Evolutionary conservation across 2,113 vertebrate species (phyloP).

Genomic region (Meriones unguiculatus): DNA sequence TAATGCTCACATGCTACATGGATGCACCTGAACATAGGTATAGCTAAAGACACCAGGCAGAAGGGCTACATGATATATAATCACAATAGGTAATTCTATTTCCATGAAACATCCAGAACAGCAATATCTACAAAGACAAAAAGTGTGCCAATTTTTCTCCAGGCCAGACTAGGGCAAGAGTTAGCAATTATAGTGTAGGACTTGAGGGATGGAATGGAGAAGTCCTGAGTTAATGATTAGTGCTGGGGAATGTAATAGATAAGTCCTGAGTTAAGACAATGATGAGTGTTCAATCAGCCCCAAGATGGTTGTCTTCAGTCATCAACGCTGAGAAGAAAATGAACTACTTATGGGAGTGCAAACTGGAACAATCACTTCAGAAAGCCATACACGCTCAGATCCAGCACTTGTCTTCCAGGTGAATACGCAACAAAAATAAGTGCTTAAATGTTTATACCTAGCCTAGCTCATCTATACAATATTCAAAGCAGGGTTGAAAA

Average conservation of each 20-base stretch:
- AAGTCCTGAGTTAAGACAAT: background rate
- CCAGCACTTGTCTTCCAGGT: background rate
- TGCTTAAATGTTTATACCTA: background rate
- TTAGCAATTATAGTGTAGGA: background rate
- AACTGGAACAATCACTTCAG: background rate
- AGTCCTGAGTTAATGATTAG: background rate
- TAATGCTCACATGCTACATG: background rate
- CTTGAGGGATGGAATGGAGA: background rate
- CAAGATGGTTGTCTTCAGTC: background rate
- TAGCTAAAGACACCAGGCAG: background rate
- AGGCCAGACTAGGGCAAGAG: rapidly evolving
- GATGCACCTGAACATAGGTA: background rate
- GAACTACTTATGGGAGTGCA: background rate
- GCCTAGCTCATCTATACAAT: background rate
- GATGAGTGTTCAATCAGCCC: background rate
- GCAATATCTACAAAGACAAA: background rate
- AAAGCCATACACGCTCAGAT: background rate
- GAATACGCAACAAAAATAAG: background rate
- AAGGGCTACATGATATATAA: background rate
- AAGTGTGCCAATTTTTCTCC: background rate
- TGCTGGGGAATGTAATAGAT: background rate
- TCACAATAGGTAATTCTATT: background rate
- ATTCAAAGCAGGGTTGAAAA: background rate
- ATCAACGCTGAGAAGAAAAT: background rate
- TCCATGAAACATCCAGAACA: background rate